Evolutionary conservation across 1,140 invertebrate species (phyloP).

Genomic region (Camponotus vicinus): DNA sequence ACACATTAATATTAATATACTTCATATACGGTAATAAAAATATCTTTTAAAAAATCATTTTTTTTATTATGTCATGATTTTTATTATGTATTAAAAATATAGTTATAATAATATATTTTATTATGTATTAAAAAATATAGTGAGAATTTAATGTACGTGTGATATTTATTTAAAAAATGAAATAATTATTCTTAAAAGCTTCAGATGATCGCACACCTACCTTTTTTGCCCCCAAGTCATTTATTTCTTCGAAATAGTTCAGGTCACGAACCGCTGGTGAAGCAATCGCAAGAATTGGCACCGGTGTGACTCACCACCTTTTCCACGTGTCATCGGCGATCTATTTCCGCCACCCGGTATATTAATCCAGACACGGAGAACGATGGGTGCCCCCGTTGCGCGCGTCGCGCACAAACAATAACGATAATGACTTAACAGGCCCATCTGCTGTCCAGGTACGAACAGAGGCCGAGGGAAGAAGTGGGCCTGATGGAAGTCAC

Average conservation of each 20-base stretch:
- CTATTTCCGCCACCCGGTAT: constrained; percentile 66
- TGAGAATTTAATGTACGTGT: background rate
- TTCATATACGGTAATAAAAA: background rate
- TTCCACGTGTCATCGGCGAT: background rate
- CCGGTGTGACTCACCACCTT: constrained; percentile 57
- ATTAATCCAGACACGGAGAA: constrained; percentile 37
- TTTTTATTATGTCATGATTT: no score
- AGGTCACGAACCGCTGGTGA: constrained; percentile 18
- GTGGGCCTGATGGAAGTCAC: constrained; percentile 59
- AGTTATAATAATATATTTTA: no score
- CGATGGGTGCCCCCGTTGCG: constrained; percentile 43
- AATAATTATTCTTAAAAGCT: constrained; percentile 34
- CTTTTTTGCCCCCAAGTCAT: constrained; percentile 17
- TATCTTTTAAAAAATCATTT: background rate
- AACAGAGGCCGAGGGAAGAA: constrained; percentile 41
- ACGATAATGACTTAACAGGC: constrained; percentile 73
- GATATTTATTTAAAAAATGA: background rate
- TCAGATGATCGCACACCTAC: background rate
- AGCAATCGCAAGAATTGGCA: constrained; percentile 42
- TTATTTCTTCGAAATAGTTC: constrained; percentile 40
- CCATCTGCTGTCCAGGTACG: constrained; percentile 64
- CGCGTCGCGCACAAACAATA: constrained; percentile 67
- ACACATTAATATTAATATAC: background rate
- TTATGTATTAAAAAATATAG: background rate
- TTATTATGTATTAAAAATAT: background rate